A percentile compares a stretch with the other conserved stretches of the same genome.
Evolutionary conservation across 2,113 vertebrate genomes (phyloP).

Genomic region (Nannospalax galili): DNA sequence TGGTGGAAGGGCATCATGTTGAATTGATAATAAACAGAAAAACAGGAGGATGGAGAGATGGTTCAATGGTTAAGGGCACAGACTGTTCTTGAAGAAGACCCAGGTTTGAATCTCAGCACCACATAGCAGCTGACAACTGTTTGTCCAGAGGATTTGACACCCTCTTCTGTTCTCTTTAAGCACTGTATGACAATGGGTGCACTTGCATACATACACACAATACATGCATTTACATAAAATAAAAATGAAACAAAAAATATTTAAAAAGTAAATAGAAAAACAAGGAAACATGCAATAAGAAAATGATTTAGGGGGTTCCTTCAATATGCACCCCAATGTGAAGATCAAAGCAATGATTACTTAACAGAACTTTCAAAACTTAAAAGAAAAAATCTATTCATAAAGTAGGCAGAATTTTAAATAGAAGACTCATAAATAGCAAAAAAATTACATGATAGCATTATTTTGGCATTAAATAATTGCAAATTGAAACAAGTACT

Average conservation of each 20-base stretch:
- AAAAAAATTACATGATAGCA: not conserved
- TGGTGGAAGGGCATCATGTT: not conserved
- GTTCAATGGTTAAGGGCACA: too few relatives aligned
- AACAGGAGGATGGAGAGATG: too few relatives aligned
- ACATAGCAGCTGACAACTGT: too few relatives aligned
- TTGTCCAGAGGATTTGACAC: too few relatives aligned
- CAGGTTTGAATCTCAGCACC: too few relatives aligned
- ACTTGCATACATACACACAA: too few relatives aligned
- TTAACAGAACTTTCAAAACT: constrained; percentile 6
- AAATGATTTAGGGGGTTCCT: not conserved
- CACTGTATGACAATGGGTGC: too few relatives aligned
- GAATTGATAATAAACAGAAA: not conserved
- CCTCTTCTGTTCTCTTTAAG: too few relatives aligned
- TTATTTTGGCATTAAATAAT: not conserved
- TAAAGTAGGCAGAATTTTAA: not conserved
- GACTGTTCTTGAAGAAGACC: too few relatives aligned
- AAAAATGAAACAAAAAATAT: too few relatives aligned
- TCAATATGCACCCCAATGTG: not conserved
- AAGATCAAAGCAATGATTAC: not conserved
- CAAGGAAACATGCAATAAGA: not conserved
- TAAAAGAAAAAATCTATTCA: not conserved
- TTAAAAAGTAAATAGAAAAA: too few relatives aligned
- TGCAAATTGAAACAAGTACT: not conserved
- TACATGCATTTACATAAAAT: too few relatives aligned
- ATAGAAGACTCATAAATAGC: not conserved